Base-by-base conservation (phyloP, 2,888 invertebrate species). In the Ommatoiulus sabulosus region DNA sequence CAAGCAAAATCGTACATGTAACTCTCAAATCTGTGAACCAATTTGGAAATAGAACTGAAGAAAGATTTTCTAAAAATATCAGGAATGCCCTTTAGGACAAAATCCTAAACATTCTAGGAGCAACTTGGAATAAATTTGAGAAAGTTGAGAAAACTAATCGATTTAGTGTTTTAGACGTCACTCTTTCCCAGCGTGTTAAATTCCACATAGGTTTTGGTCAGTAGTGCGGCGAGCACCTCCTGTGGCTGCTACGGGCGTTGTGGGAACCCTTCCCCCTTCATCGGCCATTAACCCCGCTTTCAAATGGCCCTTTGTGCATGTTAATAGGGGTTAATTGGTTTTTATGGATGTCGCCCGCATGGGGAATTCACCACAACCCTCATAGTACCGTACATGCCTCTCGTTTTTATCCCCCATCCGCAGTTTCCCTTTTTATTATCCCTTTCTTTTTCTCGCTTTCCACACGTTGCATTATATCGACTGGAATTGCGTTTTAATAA, bases 321-420 rank as follows among this genome's bases (percentile, higher is more conserved):
- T 72, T 72, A 72, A 72, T 72, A 72, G 72, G 72, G 72, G 72
- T 72, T 72, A 72, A 72, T 72, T 72, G 10, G 72, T n/a, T 24
- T 35, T 24, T 72, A 63, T 63, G n/a, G 63, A 63, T 63, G 72
- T 72, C 72, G 10, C 72, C 72, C 72, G 24, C 72, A 72, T 72
- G 72, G 24, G 24, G 8, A 24, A 24, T 72, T 24, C 10, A 12
- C 72, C 20, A 24, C 24, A 8, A 10, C 72, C 72, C 72, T 72
- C 24, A 20, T 63, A 8, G 63, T n/a, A 20, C 52, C 17, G 63
- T 24, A 2, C 24, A 35, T 2, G 10, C 72, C 8, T 72, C 24
- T 20, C 24, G 24, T 72, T 72, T 72, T 72, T 72, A 72, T 72
- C n/a, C n/a, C 72, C 72, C 63, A 63, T 72, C 52, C 4, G 10